Evolutionary conservation across 2,797 vertebrate species (phyloP).

Genomic region (Notolepis coatsorum): DNA sequence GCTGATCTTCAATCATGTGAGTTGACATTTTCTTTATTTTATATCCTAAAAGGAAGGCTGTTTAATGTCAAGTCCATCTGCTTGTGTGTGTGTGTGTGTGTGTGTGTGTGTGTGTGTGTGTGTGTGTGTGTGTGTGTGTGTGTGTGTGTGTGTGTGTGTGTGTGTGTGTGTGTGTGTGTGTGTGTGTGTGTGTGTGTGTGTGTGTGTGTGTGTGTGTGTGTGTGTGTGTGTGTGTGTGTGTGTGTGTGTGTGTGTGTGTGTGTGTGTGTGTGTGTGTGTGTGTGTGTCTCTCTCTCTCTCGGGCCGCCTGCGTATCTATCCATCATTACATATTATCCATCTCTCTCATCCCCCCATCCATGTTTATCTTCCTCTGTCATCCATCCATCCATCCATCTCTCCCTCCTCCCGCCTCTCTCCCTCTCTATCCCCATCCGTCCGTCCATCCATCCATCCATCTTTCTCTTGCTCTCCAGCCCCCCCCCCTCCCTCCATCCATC

Average conservation of each 20-base stretch:
- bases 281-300: neutral
- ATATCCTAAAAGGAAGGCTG: neutral
- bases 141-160: conserved; percentile 16
- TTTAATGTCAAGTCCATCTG: neutral
- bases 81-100: no score
- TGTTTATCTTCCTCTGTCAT: neutral
- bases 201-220: conserved; percentile 39
- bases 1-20: conserved; percentile 14
- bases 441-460: neutral
- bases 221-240: no score
- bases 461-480: no score
- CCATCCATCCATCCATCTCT: neutral
- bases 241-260: no score
- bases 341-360: neutral
- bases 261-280: neutral
- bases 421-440: neutral
- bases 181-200: conserved; percentile 35
- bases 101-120: conserved; percentile 38
- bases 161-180: conserved; percentile 26
- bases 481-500: neutral
- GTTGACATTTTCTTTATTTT: conserved; percentile 22
- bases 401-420: no score
- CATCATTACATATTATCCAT: neutral
- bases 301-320: neutral
- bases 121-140: conserved; percentile 14